These are phyloP conservation scores for Chondrosia reniformis DNA, from an alignment of 37 sponge, comb jelly and placozoan genomes.

Conservation along the genomic window DNA sequence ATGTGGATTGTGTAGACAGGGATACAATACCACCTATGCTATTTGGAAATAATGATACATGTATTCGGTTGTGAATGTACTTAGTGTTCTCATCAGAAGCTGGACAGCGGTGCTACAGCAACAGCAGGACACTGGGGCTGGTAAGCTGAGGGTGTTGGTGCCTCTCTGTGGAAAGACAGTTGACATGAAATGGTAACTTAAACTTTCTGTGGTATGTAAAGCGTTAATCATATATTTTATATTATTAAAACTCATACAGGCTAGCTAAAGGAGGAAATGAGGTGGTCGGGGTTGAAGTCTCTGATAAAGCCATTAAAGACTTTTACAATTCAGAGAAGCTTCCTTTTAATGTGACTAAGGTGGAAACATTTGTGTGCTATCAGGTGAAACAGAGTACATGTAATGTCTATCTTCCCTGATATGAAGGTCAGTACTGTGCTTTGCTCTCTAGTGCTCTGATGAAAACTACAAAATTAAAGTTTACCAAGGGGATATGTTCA, in stretches of 20 bases:
- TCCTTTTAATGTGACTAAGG: slow-evolving; percentile 6
- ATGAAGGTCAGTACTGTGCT: not conserved
- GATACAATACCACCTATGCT: no score
- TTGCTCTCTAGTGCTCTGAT: not conserved
- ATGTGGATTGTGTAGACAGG: no score
- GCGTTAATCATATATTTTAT: not conserved
- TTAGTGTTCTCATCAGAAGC: no score
- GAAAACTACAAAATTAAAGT: not conserved
- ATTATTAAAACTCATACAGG: not conserved
- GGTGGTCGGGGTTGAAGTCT: slow-evolving; percentile 60
- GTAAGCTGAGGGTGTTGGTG: slow-evolving; percentile 33
- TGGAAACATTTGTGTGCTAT: not conserved
- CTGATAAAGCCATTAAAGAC: slow-evolving; percentile 34
- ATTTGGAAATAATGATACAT: no score
- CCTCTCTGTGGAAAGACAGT: slow-evolving; percentile 64
- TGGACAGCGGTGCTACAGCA: no score
- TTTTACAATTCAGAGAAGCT: slow-evolving; percentile 49
- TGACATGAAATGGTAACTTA: slow-evolving; percentile 31
- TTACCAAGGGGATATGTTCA: slow-evolving; percentile 44
- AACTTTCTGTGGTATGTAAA: not conserved
- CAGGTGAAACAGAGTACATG: not conserved
- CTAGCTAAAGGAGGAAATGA: slow-evolving; percentile 37
- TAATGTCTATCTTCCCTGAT: not conserved
- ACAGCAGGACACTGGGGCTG: no score
- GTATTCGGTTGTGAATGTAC: no score